Percentiles rank a stretch among this genome's conserved stretches.
Conservation (phyloP, 2,113 vertebrate genomes). For the Crotalus tigris region DNA sequence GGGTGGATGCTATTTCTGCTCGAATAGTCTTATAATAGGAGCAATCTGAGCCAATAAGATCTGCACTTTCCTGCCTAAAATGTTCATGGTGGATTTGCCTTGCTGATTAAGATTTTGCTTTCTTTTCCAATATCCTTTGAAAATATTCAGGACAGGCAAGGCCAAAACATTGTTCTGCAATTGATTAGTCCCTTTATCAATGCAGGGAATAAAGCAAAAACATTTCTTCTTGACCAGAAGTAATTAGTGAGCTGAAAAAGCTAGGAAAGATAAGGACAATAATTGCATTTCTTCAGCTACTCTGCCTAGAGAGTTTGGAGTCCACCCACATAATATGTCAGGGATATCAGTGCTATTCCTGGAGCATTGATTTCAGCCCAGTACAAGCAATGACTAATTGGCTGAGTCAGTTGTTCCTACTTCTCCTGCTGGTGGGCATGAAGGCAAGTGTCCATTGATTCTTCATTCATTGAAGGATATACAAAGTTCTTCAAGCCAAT, state of each 20-base stretch:
- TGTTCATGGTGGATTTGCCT: background rate
- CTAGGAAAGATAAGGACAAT: background rate
- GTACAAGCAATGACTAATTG: background rate
- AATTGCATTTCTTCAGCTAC: background rate
- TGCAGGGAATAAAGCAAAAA: background rate
- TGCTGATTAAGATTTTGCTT: background rate
- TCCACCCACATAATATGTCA: background rate
- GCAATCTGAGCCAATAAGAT: background rate
- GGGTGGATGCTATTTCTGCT: background rate
- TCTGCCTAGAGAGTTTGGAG: background rate
- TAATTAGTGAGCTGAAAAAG: background rate
- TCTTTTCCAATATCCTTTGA: background rate
- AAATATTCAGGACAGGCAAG: background rate
- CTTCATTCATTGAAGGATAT: conserved; percentile 15
- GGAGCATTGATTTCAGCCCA: background rate
- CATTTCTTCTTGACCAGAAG: background rate
- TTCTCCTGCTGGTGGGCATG: background rate
- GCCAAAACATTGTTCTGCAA: background rate
- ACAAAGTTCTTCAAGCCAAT: conserved; percentile 7
- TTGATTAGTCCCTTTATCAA: background rate
- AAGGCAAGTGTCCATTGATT: background rate
- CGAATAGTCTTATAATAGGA: background rate
- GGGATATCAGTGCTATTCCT: background rate
- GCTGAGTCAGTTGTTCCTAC: background rate
- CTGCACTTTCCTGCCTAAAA: background rate